Percentiles rank a stretch among this genome's conserved stretches.
Evolutionary conservation across 2,113 vertebrate species (phyloP).

Genomic region (Megaceryle torquata): DNA sequence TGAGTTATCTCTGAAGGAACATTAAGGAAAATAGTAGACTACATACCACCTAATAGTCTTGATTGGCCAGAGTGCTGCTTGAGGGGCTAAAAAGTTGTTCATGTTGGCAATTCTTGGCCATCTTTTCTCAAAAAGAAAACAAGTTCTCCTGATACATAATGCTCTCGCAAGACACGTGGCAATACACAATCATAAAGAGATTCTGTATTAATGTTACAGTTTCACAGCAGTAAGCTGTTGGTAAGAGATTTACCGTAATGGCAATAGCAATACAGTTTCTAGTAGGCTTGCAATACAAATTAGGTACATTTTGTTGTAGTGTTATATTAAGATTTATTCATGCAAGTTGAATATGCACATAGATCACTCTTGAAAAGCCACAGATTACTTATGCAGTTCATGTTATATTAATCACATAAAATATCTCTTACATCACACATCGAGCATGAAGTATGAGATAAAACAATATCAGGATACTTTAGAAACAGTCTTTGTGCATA

Average conservation of each 20-base stretch:
- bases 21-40: neutral
- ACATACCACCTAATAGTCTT: neutral
- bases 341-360: neutral
- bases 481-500: neutral
- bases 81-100: neutral
- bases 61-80: neutral
- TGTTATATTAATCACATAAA: neutral
- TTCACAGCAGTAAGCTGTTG: neutral
- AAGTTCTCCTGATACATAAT: neutral
- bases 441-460: neutral
- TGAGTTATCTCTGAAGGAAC: neutral
- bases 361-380: neutral
- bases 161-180: neutral
- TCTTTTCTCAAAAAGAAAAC: neutral
- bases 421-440: neutral
- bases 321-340: neutral
- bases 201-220: neutral
- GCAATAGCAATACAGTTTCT: neutral
- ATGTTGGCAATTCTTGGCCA: neutral
- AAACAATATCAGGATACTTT: neutral
- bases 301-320: neutral
- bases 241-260: neutral
- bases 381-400: neutral
- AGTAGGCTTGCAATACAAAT: neutral
- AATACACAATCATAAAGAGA: neutral